Evolutionary conservation across 2,797 vertebrate genomes (phyloP), one percentile per base, ranked within the genome.

Genomic region (Xiphorhynchus erythropygius): DNA sequence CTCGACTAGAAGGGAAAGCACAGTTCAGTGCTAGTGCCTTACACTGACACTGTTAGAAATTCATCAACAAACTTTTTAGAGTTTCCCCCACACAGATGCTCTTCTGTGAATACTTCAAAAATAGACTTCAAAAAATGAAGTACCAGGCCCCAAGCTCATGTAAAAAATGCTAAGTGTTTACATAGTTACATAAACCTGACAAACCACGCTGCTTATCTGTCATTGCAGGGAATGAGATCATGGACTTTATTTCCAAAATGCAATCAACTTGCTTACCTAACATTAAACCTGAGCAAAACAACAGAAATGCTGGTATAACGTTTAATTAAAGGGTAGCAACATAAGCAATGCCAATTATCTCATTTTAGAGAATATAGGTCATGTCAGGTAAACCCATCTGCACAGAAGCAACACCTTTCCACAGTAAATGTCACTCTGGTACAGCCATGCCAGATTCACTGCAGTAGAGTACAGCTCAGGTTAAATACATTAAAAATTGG

Each of bases 1-100:
- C 99, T 96, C 99, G 99, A 97, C 99, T 99, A 69, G 56, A 95
- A 87, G 27, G 77, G 41, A 89, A 91, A 84, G 63, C 53, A 50
- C 59, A 84, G 35, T 73, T 95, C 64, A 52, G 53, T 64, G 53
- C 47, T 83, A 62, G 83, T 57, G 49, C 44, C 25, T 44, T 55
- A 35, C 42, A 69, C 21, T 30, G 21, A 35, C 84, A 69, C 28
- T 75, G 39, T 42, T 41, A 77, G 62, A 90, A 94, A 90, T 49
- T 56, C 39, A 79, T n/a, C 68, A 89, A 41, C 49, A 73, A 85
- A 70, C 46, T 70, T 84, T 78, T 85, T 33, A 59, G 28, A 27
- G 41, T 70, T 83, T 60, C 74, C 69, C 62, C 42, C 63, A 75
- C 62, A 73, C 25, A 44, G 79, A 81, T 57, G n/a, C 30, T 86